Base-by-base conservation (phyloP, 2,113 vertebrate genomes). In the human (Homo sapiens) region DNA sequence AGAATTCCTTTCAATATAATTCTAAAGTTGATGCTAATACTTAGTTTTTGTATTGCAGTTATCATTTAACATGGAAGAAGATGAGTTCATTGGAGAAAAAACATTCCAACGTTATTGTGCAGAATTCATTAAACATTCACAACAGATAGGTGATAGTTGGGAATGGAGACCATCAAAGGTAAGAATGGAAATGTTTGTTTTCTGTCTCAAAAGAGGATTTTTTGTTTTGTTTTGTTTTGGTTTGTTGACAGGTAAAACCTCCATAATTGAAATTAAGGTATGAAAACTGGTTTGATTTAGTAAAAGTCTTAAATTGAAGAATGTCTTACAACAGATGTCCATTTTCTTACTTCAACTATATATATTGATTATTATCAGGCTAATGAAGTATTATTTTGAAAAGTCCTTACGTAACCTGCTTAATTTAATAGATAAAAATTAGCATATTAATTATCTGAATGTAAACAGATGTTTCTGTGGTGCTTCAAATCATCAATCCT, bases 101-200 rank as follows among this genome's bases (percentile, higher is more conserved):
- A 79, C 64, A 64, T 99, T 99, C 98, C 95, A 94, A 23, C 96
- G 78, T 73, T 98, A 96, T 98, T 99, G 99, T 97, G 97, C 97
- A 97, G 98, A 99, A 90, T 98, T 99, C 87, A 96, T 99, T 81
- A 98, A 98, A 73, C 99, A 98, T 91, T 99, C 99, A 0, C 97
- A 99, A 89, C 96, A 98, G 96, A 99, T 99, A 95, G 98, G 98
- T 45, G 99, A 99, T 66, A 99, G 98, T 6, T 99, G 99, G 99
- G 99, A 99, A 96, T 99, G 99, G 99, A 99, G 97, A 97, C 93
- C 91, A 3, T 98, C 98, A 68, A 99, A 99, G 99, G 99, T 99
- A 98, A 98, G 97, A 83, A 14, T 35, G 87, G 43, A 81, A 4
- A 8, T 73, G 96, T 94, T 94, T 80, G 76, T 85, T 80, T 96